A percentile compares a stretch with the other conserved stretches of the same genome.
These are phyloP conservation scores for Archivesica marissinica DNA, from an alignment of 1,140 invertebrate species.

Conservation along the genomic window DNA sequence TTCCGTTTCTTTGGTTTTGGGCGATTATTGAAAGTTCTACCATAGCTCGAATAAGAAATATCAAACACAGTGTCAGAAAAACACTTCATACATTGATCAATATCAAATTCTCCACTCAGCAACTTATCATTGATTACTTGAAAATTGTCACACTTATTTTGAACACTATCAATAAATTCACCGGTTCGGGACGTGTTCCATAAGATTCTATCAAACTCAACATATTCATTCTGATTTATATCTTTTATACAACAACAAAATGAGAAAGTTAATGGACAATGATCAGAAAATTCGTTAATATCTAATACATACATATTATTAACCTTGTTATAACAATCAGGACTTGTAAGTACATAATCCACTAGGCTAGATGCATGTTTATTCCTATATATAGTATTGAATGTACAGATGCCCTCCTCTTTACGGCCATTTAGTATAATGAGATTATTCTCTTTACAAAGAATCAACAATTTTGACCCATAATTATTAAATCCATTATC, in stretches of 20 bases:
- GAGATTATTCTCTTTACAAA: slow-evolving; percentile 31
- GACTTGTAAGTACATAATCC: not conserved
- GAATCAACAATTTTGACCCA: not conserved
- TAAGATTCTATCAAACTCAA: too few species aligned
- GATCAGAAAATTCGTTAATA: too few species aligned
- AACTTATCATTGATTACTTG: too few species aligned
- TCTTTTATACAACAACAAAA: too few species aligned
- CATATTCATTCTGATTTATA: too few species aligned
- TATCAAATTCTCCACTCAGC: slow-evolving; percentile 12
- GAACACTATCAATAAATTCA: too few species aligned
- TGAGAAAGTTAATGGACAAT: too few species aligned
- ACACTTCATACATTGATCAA: slow-evolving; percentile 34
- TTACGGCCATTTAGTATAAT: not conserved
- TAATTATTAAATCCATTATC: slow-evolving; percentile 5
- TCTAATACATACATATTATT: not conserved
- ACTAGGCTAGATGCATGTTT: too few species aligned
- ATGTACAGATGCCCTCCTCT: not conserved
- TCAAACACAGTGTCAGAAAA: slow-evolving; percentile 35
- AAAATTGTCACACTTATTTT: too few species aligned
- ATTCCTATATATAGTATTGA: not conserved
- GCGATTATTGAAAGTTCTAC: slow-evolving; percentile 21
- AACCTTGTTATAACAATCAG: not conserved
- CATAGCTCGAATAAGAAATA: slow-evolving; percentile 21
- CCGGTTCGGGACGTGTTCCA: too few species aligned
- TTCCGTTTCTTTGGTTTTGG: slow-evolving; percentile 28